Evolutionary conservation across 1,140 invertebrate species (phyloP), one percentile per base, ranked within the genome.

Genomic region (Paralvinella palmiformis): DNA sequence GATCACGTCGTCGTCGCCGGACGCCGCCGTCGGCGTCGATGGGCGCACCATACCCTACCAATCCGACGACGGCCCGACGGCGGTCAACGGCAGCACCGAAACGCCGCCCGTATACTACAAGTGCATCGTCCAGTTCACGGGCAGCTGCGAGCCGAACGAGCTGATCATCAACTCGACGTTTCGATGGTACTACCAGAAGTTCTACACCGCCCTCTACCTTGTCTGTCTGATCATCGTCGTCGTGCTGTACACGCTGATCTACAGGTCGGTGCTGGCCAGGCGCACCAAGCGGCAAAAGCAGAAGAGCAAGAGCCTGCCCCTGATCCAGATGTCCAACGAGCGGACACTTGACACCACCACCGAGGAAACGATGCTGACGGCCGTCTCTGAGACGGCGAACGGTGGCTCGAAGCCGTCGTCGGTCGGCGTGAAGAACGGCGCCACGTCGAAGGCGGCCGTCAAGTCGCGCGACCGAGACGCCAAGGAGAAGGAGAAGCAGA

Each of bases 191-290:
- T 68, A 65, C 37, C 64, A 66, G 37, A 68, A 61, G 45, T 37
- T 68, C 32, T 45, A 59, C 61, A 61, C 41, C 13, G 29, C 52
- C 15, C 27, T 62, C 24, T 68, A 48, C 33, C 33, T 66, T n/a
- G 48, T 66, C 5, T 68, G 63, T 36, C 48, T 68, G 22, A 27
- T 61, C 10, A 33, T 66, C 27, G 67, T 68, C 36, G 41, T 66
- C 44, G 56, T 68, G 3, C 48, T 68, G 29, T 68, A 68, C 52
- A 24, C 61, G 15, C 53, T 68, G 32, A 66, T 68, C 24, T 68
- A 66, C 55, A 44, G 48, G 35, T 66, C 64, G 10, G 64, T 68
- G 36, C 29, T 65, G 13, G 32, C 53, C 13, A 61, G 64, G 22
- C 52, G 67, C 27, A 44, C 32, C n/a, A 66, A 59, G 44, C 58